phyloP scores from a whole-genome alignment of 2,113 vertebrate species.

The Tautogolabrus adspersus region DNA sequence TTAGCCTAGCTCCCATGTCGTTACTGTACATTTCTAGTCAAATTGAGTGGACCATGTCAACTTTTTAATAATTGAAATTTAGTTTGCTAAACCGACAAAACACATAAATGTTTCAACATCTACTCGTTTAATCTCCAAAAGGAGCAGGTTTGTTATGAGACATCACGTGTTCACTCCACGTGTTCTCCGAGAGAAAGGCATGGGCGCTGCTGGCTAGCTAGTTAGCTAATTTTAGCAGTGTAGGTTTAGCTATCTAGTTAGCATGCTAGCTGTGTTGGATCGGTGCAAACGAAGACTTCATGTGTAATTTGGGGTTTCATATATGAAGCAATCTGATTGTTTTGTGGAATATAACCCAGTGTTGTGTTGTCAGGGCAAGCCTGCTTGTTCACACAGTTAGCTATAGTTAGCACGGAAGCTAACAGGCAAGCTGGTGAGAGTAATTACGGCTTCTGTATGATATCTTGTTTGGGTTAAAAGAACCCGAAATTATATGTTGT shows the following conservation, averaged over 20 bases:
- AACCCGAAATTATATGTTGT: not conserved
- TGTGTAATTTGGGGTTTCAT: accelerated
- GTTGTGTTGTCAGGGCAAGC: constrained; percentile 8
- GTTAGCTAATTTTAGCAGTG: no score
- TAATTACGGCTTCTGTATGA: constrained; percentile 20
- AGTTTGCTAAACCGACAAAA: accelerated
- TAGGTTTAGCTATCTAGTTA: not conserved
- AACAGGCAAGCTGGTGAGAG: constrained; percentile 4
- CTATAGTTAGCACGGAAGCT: constrained; percentile 41
- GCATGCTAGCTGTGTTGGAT: not conserved
- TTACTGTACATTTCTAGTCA: not conserved
- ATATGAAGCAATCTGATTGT: accelerated
- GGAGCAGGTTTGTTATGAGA: constrained; percentile 72
- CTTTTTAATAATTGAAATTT: accelerated
- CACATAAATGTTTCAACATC: accelerated
- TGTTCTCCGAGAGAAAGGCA: constrained; percentile 76
- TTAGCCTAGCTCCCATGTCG: constrained; percentile 58
- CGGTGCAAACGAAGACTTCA: not conserved
- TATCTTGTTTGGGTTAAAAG: accelerated
- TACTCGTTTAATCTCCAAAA: constrained; percentile 30
- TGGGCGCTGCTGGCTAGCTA: constrained; percentile 46
- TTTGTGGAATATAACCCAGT: not conserved
- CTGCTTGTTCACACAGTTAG: not conserved
- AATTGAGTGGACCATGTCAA: not conserved
- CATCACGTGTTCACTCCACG: constrained; percentile 86